Base-by-base conservation (phyloP, 1,140 invertebrate genomes). In the Dufourea novaeangliae region DNA sequence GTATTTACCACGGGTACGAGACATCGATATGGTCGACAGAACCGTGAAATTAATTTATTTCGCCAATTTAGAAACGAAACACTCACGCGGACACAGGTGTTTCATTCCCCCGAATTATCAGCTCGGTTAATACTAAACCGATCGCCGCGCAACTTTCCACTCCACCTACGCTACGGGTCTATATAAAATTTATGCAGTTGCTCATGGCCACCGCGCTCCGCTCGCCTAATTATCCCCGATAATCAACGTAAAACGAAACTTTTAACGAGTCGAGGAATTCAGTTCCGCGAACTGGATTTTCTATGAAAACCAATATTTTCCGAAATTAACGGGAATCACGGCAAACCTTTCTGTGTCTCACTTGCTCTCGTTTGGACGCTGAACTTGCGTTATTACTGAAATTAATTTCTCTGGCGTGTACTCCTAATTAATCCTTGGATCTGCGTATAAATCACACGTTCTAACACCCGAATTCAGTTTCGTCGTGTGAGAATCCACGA, bases 191-290 rank as follows among this genome's bases (percentile, higher is more conserved):
- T 32, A 59, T 34, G 57, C 25, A 34, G 17, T 14, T 20, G 22
- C 57, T 25, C 17, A 20, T 32, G 14, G 20, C 57, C 25, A 59
- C 57, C 57, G n/a, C 2, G n/a, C n/a, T 2, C 27, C 27, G 20
- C 57, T 34, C 27, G 29, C 57, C 57, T 27, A 34, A 4, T 59
- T 29, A 59, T 64, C 34, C 25, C 20, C 34, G 62, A 34, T 64
- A 64, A 64, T 64, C 34, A 64, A 64, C 34, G 17, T 25, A 3
- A n/a, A 64, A 64, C 32, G 37, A 20, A 22, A 64, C 25, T 41
- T 64, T 46, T 20, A 64, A 64, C 62, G 32, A 64, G n/a, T n/a
- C 37, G 2, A 17, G 14, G 62, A 64, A 64, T 64, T 64, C 41
- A 64, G 14, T 41, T 41, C 62, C 10, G 20, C 62, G 62, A 41